Evolutionary conservation across 2,113 vertebrate genomes (phyloP), one percentile per base, ranked within the genome.

Genomic region (Lophotis ruficrista): DNA sequence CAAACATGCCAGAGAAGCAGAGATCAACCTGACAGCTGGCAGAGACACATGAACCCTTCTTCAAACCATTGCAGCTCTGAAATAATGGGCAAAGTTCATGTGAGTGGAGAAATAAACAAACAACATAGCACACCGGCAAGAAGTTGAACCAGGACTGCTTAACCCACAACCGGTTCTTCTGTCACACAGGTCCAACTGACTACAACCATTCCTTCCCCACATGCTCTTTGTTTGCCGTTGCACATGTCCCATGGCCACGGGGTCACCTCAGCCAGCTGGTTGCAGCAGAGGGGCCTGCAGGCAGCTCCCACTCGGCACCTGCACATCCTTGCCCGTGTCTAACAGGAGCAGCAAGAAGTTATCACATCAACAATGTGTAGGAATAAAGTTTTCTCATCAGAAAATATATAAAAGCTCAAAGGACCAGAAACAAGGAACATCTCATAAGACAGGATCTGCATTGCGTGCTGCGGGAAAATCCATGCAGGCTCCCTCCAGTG

Each of bases 211-310:
- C 82, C 45, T 78, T 64, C 38, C 53, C 11, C 38, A 41, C 25
- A 4, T 24, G 43, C 38, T 62, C 21, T 71, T 77, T 10, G 4
- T 53, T 8, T 50, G 43, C 13, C 3, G 0, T 7, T 19, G 22
- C 3, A 1, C 3, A 0, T 35, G 50, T 78, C 14, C n/a, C 2
- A 1, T 53, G 61, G 16, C 22, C 0, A 3, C 21, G 19, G 35
- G 38, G 60, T 58, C 86, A 77, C 45, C 50, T 65, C 38, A 54
- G 65, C 80, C 43, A 31, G n/a, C 2, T 20, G 57, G 5, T 7
- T 66, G 28, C 60, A 82, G 75, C 51, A 57, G 68, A 57, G 37
- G 21, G 68, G 18, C 23, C 41, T 41, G 23, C 14, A 17, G 54
- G 56, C 54, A 68, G n/a, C 48, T 87, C 58, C n/a, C 0, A 1